Evolutionary conservation across 2,113 vertebrate species (phyloP).

Genomic region (Maccullochella peelii): DNA sequence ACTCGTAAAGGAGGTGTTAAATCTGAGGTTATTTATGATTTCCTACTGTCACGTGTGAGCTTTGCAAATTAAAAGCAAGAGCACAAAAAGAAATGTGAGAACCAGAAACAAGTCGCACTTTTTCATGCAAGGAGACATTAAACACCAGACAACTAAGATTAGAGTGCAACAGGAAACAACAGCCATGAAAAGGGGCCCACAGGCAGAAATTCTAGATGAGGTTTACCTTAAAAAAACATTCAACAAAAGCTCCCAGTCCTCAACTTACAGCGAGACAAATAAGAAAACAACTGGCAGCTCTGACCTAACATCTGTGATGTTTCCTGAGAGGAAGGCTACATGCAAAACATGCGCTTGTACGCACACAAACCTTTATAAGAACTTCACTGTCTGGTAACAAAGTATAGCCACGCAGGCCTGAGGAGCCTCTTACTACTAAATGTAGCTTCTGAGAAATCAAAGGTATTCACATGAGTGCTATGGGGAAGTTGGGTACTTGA

Average conservation of each 20-base stretch:
- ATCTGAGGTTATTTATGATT: neutral
- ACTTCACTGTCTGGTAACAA: neutral
- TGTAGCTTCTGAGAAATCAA: slow-evolving; percentile 44
- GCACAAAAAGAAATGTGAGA: neutral
- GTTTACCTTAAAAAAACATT: neutral
- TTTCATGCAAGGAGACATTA: neutral
- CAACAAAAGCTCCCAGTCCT: neutral
- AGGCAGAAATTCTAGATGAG: too few relatives aligned
- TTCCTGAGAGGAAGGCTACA: neutral
- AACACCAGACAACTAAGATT: neutral
- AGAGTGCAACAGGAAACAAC: slow-evolving; percentile 29
- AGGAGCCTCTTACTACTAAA: neutral
- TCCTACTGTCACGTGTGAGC: neutral
- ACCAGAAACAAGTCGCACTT: neutral
- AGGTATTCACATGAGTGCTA: neutral
- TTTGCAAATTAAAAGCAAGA: neutral
- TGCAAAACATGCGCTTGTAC: neutral
- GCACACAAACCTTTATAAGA: neutral
- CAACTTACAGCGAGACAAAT: neutral
- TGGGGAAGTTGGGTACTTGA: slow-evolving; percentile 18
- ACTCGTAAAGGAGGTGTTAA: neutral
- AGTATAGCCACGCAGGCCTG: neutral
- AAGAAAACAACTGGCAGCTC: neutral
- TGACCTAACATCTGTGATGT: neutral
- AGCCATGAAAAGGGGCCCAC: neutral